Evolutionary conservation across 2,113 vertebrate genomes (phyloP).

Genomic region (Dicaeum eximium): DNA sequence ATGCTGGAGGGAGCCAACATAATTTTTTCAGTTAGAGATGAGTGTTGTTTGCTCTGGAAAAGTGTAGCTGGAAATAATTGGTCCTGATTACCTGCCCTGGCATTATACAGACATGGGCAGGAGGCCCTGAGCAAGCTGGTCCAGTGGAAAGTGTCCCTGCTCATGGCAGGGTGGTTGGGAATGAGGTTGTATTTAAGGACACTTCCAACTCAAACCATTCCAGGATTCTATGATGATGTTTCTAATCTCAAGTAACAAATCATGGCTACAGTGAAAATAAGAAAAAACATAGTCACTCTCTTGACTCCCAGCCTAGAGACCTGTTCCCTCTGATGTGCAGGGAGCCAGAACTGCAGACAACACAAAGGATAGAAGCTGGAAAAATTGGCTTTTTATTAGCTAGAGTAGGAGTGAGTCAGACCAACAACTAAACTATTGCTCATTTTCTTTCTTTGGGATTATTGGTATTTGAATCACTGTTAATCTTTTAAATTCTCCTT

Average conservation of each 20-base stretch:
- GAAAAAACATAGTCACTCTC: neutral
- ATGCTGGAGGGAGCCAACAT: neutral
- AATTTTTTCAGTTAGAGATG: neutral
- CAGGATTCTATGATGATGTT: neutral
- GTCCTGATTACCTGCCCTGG: neutral
- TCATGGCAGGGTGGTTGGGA: neutral
- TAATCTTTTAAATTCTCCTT: neutral
- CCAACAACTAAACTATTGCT: neutral
- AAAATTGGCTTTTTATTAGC: neutral
- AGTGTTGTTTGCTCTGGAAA: neutral
- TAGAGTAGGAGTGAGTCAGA: neutral
- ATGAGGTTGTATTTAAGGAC: neutral
- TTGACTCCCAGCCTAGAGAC: neutral
- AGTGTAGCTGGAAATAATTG: neutral
- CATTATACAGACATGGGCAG: rapidly evolving
- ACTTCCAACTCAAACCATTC: neutral
- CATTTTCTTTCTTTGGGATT: neutral
- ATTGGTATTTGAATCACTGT: neutral
- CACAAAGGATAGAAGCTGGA: neutral
- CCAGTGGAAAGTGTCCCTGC: neutral
- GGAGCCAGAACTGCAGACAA: neutral
- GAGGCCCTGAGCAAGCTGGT: neutral
- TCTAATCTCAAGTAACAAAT: neutral
- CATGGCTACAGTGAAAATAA: neutral
- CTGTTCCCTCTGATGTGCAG: neutral